Base-by-base conservation (phyloP, 2,113 vertebrate species). In the Rhynchopsitta pachyrhyncha region DNA sequence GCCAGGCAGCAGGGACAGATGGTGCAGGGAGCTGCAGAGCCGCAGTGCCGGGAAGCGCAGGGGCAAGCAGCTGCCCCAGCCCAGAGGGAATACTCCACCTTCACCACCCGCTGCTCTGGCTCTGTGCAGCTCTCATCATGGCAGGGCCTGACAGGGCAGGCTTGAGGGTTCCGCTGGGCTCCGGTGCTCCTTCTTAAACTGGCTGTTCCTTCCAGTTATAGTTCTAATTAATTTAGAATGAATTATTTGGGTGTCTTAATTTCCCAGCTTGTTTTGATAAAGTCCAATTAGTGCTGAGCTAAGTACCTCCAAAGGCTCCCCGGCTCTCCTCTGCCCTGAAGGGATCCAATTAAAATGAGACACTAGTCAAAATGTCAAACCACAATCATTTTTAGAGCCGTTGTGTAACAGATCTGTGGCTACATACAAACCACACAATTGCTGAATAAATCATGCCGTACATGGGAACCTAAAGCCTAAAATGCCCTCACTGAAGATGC, bases 351-450 rank as follows among this genome's bases (percentile, higher is more conserved):
- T 82, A 89, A 92, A 86, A 78, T 11, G 24, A 82, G 82, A 86
- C 67, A 75, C 62, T 76, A 82, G 71, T 76, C 92, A 94, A 79
- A 92, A 95, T 46, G 89, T 82, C 82, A 86, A 74, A 83, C 67
- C 41, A 57, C 55, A 76, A 28, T 62, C 3, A 35, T 86, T 79
- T 86, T 55, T 66, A 93, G 69, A 86, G 39, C 14, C 71, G n/a
- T 60, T 89, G 62, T 70, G 73, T 33, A 86, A 82, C 46, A 46
- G 41, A 82, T 50, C 55, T 60, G 37, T 33, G 33, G 31, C 81
- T 79, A 46, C 62, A 55, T 17, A 42, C 29, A 89, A 95, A 82
- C 76, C 39, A 69, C 42, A 55, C 9, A 57, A n/a, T 41, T 53
- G 42, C 39, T 12, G 60, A 60, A 59, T 46, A 95, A 89, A 82